Percentiles rank a stretch among this genome's conserved stretches.
These are phyloP conservation scores for Silurus lanzhouensis DNA, from an alignment of 2,797 vertebrate genomes.

Conservation along the genomic window DNA sequence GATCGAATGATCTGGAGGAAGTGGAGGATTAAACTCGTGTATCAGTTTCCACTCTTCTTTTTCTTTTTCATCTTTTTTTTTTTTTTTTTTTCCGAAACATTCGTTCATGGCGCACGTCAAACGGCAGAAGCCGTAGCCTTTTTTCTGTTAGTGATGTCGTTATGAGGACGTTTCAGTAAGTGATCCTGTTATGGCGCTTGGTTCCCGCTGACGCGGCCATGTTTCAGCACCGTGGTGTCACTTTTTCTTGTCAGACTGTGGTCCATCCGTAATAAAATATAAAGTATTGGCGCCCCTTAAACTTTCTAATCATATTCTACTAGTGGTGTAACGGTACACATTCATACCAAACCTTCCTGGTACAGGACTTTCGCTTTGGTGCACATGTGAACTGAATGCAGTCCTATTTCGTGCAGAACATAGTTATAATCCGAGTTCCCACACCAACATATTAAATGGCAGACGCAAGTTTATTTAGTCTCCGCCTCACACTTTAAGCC, in stretches of 20 bases:
- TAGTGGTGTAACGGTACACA: no score
- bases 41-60: neutral
- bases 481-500: no score
- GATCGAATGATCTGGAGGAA: conserved; percentile 49
- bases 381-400: no score
- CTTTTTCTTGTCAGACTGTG: neutral
- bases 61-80: neutral
- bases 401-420: no score
- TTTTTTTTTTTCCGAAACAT: neutral
- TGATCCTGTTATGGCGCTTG: neutral
- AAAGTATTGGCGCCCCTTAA: neutral
- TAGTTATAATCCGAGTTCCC: no score
- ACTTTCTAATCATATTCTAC: neutral
- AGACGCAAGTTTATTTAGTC: no score
- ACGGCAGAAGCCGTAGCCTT: neutral
- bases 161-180: neutral
- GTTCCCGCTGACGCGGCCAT: neutral
- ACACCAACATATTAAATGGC: no score
- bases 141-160: neutral
- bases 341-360: no score
- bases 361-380: no score
- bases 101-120: neutral
- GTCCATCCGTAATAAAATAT: neutral
- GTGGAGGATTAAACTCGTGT: conserved; percentile 21
- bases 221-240: neutral